These are phyloP conservation scores for Drosophila colorata DNA, from an alignment of 2,888 invertebrate genomes.

Conservation along the genomic window DNA sequence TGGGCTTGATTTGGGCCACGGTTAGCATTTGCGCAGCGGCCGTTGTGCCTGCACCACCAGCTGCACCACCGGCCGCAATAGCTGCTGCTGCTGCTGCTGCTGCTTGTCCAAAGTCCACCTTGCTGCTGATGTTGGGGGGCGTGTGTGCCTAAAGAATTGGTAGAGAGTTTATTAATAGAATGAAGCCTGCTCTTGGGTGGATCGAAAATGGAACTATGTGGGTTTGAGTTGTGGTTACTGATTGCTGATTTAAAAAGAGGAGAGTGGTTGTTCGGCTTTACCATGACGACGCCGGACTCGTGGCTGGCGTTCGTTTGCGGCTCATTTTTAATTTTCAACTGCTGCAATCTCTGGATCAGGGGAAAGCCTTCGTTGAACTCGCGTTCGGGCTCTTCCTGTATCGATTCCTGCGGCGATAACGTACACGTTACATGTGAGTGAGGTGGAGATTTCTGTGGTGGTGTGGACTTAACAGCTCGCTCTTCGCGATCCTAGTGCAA, in stretches of 20 bases:
- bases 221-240: not conserved
- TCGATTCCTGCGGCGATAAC: conserved; percentile 86
- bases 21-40: conserved; percentile 43
- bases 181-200: not conserved
- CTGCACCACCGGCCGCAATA: conserved; percentile 1
- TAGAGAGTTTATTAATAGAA: not conserved
- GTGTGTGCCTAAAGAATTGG: conserved; percentile 50
- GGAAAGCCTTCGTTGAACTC: conserved; percentile 90
- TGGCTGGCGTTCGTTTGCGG: conserved; percentile 85
- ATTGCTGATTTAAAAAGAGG: not conserved
- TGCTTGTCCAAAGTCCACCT: conserved; percentile 62
- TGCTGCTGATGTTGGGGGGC: conserved; percentile 67
- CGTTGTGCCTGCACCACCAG: not conserved
- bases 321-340: conserved; percentile 92
- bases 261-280: conserved; percentile 58
- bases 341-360: conserved; percentile 90
- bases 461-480: conserved; percentile 85
- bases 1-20: conserved; percentile 75
- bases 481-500: conserved; percentile 87
- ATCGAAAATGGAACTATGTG: not conserved
- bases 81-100: not conserved
- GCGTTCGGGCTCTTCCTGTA: conserved; percentile 86
- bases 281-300: conserved; percentile 73
- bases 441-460: conserved; percentile 86
- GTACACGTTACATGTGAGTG: conserved; percentile 88